Evolutionary conservation across 2,797 vertebrate genomes (phyloP).

Genomic region (Acrossocheilus fasciatus): DNA sequence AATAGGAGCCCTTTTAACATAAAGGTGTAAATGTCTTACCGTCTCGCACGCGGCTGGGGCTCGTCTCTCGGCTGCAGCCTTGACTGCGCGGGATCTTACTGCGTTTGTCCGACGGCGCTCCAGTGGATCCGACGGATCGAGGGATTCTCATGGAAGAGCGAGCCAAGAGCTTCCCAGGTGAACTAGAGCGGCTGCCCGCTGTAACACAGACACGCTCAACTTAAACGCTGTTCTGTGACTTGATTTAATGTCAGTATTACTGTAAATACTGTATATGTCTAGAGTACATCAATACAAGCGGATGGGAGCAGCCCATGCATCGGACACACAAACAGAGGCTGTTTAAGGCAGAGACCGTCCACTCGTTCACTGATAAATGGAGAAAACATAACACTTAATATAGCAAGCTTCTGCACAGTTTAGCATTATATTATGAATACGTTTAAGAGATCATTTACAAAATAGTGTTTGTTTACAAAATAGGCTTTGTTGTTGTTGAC

Average conservation of each 20-base stretch:
- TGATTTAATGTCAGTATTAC: background rate
- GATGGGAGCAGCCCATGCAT: background rate
- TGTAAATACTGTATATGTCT: background rate
- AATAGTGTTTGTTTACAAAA: background rate
- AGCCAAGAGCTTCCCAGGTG: constrained; percentile 89
- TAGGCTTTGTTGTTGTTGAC: no score
- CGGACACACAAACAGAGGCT: background rate
- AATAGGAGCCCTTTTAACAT: no score
- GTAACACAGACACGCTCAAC: constrained; percentile 46
- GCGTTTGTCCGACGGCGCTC: constrained; percentile 80
- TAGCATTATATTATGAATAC: background rate
- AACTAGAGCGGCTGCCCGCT: constrained; percentile 95
- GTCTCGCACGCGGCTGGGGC: constrained; percentile 87
- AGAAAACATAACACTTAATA: background rate
- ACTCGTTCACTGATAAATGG: background rate
- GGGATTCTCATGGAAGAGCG: constrained; percentile 83
- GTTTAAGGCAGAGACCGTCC: background rate
- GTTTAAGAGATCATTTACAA: background rate
- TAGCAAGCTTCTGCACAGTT: background rate
- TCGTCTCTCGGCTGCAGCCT: constrained; percentile 95
- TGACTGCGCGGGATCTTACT: constrained; percentile 93
- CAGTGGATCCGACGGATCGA: constrained; percentile 80
- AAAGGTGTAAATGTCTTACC: constrained; percentile 78
- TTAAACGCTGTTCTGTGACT: background rate
- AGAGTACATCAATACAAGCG: background rate